phyloP scores from a whole-genome alignment of 2,888 invertebrate species.

The Ormyrus nitidulus region DNA sequence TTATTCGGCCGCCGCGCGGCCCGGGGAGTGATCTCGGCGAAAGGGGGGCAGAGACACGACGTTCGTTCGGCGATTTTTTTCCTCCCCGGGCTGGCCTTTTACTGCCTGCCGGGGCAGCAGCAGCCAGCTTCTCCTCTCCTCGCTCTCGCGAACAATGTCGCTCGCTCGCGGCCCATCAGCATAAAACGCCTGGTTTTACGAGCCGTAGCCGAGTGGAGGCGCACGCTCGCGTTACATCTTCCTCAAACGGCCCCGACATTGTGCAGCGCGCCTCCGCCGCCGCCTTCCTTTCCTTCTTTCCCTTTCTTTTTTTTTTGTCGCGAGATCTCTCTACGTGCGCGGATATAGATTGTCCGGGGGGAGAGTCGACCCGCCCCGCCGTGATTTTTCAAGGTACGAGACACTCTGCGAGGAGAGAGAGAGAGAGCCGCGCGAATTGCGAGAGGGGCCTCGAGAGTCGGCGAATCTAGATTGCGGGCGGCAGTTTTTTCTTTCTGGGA shows the following conservation, averaged over 20 bases:
- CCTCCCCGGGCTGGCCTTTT: too few relatives aligned
- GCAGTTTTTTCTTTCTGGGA: neutral
- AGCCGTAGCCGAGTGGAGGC: conserved; percentile 70
- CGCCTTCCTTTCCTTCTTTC: neutral
- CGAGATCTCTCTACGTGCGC: neutral
- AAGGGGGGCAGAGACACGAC: conserved; percentile 1
- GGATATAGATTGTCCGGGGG: neutral
- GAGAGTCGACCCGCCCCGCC: conserved; percentile 15
- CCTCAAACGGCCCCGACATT: conserved; percentile 63
- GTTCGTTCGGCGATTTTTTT: neutral
- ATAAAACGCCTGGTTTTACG: conserved; percentile 73
- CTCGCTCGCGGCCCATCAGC: conserved; percentile 69
- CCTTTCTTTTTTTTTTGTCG: too few relatives aligned
- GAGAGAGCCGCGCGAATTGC: conserved; percentile 6
- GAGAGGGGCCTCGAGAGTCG: neutral
- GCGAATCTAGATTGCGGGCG: conserved; percentile 10
- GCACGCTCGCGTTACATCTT: conserved; percentile 71
- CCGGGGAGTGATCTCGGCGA: conserved; percentile 23
- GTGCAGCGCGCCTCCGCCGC: conserved; percentile 10
- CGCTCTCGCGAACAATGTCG: conserved; percentile 10
- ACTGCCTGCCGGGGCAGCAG: too few relatives aligned
- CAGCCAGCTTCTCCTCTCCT: neutral
- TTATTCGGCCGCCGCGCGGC: conserved; percentile 10
- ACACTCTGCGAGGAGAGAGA: neutral
- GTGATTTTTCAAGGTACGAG: conserved; percentile 49